Conservation (phyloP, 2,797 vertebrate species). For the Mus spretus region DNA sequence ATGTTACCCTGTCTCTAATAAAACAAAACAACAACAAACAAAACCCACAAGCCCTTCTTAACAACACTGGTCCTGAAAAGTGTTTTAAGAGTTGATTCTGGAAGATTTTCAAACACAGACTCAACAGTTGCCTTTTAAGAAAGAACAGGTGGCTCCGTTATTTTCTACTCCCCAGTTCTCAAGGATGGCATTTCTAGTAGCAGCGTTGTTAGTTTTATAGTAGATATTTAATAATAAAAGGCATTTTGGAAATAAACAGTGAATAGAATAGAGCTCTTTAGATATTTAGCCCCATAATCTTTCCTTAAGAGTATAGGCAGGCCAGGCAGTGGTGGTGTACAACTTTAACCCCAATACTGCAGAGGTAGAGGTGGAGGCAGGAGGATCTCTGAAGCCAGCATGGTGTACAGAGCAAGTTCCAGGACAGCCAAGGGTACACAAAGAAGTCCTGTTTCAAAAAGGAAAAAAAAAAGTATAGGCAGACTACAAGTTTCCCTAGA, state of each 20-base stretch:
- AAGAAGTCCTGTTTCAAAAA: background rate
- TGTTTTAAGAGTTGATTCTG: slow-evolving; percentile 26
- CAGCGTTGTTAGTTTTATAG: slow-evolving; percentile 48
- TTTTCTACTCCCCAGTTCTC: slow-evolving; percentile 6
- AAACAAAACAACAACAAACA: background rate
- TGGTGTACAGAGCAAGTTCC: background rate
- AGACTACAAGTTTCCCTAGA: slow-evolving; percentile 12
- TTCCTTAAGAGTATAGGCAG: slow-evolving; percentile 7
- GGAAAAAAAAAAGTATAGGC: background rate
- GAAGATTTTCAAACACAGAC: background rate
- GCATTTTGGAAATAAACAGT: background rate
- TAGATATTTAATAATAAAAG: slow-evolving; percentile 39
- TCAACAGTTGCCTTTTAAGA: slow-evolving; percentile 54
- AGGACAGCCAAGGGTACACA: background rate
- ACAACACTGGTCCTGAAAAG: background rate
- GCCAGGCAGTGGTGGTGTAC: background rate
- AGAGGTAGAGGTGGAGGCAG: background rate
- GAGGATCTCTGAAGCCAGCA: background rate
- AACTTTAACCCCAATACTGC: background rate
- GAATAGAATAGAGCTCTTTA: slow-evolving; percentile 1
- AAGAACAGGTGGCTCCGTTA: background rate
- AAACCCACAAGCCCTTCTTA: background rate
- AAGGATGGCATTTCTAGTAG: background rate
- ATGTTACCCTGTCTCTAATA: background rate
- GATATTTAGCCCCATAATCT: slow-evolving; percentile 3